Conservation (phyloP, 2,888 invertebrate species). For the Calameuta filiformis region DNA sequence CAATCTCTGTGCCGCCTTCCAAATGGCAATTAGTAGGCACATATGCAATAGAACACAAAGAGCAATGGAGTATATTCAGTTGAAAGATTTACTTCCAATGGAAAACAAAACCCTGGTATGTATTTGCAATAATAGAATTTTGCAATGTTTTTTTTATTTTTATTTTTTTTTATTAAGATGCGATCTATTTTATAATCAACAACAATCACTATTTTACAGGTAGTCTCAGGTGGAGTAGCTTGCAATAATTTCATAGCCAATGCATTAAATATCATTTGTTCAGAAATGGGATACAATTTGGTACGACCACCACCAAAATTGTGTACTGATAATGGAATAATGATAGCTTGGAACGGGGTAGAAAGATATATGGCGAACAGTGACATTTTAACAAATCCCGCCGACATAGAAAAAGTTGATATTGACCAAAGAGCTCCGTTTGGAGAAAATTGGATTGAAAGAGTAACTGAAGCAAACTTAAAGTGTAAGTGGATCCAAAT, state of each 20-base stretch:
- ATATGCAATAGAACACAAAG: slow-evolving; percentile 85
- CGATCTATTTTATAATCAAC: not conserved
- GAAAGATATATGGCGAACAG: slow-evolving; percentile 75
- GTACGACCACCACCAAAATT: slow-evolving; percentile 83
- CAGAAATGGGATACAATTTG: slow-evolving; percentile 73
- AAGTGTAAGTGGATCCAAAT: slow-evolving; percentile 69
- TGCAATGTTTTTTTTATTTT: not conserved
- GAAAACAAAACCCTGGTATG: slow-evolving; percentile 72
- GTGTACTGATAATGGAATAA: slow-evolving; percentile 98
- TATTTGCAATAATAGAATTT: slow-evolving; percentile 16
- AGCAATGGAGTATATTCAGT: slow-evolving; percentile 80
- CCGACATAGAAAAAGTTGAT: slow-evolving; percentile 72
- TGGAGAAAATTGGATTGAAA: slow-evolving; percentile 71
- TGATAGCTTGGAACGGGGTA: slow-evolving; percentile 99
- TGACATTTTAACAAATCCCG: slow-evolving; percentile 62
- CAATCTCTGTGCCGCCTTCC: slow-evolving; percentile 89
- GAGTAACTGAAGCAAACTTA: slow-evolving; percentile 71
- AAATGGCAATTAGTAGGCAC: slow-evolving; percentile 80
- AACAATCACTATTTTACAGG: slow-evolving; percentile 66
- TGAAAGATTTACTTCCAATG: slow-evolving; percentile 72
- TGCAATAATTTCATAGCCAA: slow-evolving; percentile 85
- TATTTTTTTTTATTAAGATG: not conserved
- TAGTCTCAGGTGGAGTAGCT: slow-evolving; percentile 97
- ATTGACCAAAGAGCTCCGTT: slow-evolving; percentile 73
- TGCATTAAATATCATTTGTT: slow-evolving; percentile 76